These are phyloP conservation scores for sheep (Ovis aries) DNA, from an alignment of 2,113 vertebrate genomes.

Conservation along the genomic window ARS-UI_Ramb_v3.0 NC_056075.1:43895501-43896000, in stretches of 20 bases:
- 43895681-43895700: not conserved
- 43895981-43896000: not conserved
- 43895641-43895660: not conserved
- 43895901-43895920: not conserved
- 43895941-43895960: not conserved
- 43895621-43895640: not conserved
- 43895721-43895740: not conserved
- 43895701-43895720: not conserved
- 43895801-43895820: not conserved
- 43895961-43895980: not conserved
- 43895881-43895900: not conserved
- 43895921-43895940: not conserved
- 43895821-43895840: not conserved
- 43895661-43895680: not conserved
- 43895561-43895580: not conserved
- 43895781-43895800: not conserved
- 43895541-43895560: not conserved
- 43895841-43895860: not conserved
- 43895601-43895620: not conserved
- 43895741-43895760: not conserved
- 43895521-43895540: not conserved
- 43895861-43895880: not conserved
- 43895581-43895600: not conserved
- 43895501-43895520: not conserved
- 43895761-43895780: not conserved